These are phyloP conservation scores for Galerucella pusilla DNA, from an alignment of 2,888 invertebrate genomes.

Conservation along the genomic window DNA sequence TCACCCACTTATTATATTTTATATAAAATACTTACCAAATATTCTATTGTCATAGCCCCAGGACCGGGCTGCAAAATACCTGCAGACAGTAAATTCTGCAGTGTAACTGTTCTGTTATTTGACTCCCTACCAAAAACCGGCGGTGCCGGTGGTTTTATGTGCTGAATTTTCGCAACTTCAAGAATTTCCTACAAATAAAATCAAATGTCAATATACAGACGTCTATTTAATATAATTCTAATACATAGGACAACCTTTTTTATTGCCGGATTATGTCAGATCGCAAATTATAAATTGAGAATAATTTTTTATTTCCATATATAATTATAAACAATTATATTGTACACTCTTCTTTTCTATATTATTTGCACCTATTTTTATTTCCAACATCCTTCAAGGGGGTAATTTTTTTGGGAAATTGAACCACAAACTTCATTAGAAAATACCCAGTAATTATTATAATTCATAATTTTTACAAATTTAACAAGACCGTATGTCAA, in stretches of 20 bases:
- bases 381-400: too few species aligned
- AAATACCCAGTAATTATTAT: too few species aligned
- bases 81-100: constrained; percentile 87
- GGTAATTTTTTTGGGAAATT: too few species aligned
- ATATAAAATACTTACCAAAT: constrained; percentile 72
- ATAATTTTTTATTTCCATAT: too few species aligned
- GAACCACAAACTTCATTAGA: too few species aligned
- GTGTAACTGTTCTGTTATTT: constrained; percentile 73
- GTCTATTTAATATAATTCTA: background rate
- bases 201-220: background rate
- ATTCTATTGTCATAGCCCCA: constrained; percentile 89
- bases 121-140: constrained; percentile 51
- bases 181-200: constrained; percentile 57
- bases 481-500: too few species aligned
- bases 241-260: background rate
- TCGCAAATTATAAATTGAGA: too few species aligned
- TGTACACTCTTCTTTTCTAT: too few species aligned
- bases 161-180: constrained; percentile 53
- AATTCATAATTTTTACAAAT: too few species aligned
- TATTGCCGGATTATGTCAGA: too few species aligned
- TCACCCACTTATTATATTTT: background rate
- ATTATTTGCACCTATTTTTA: too few species aligned
- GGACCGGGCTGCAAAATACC: constrained; percentile 86
- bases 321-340: too few species aligned
- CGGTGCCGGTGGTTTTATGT: constrained; percentile 46